Evolutionary conservation across 2,888 invertebrate genomes (phyloP).

Genomic region (Drosophila austrosaltans): DNA sequence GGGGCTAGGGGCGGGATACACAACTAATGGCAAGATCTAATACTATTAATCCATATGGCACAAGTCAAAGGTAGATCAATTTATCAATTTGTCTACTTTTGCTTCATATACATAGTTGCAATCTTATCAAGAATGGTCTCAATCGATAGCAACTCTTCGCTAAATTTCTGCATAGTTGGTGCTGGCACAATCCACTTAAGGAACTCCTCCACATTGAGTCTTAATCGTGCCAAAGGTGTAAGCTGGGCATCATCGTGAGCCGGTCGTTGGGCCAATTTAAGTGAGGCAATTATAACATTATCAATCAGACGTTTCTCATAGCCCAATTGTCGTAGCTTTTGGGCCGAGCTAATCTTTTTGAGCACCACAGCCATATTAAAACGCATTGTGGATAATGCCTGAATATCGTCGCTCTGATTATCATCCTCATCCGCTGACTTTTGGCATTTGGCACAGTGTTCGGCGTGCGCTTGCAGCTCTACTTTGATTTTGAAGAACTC

Average conservation of each 20-base stretch:
- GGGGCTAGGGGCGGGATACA: constrained; percentile 22
- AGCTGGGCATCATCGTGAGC: constrained; percentile 86
- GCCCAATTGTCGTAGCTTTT: constrained; percentile 90
- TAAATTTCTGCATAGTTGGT: constrained; percentile 90
- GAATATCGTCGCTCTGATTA: constrained; percentile 57
- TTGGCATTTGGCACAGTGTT: constrained; percentile 82
- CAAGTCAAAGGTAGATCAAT: constrained; percentile 30
- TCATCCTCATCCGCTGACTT: constrained; percentile 38
- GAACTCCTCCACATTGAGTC: constrained; percentile 90
- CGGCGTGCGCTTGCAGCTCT: constrained; percentile 88
- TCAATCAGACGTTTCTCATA: constrained; percentile 90
- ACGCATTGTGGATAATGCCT: constrained; percentile 90
- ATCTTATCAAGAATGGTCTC: constrained; percentile 89
- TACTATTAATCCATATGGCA: constrained; percentile 62
- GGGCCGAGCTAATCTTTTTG: constrained; percentile 92
- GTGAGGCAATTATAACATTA: constrained; percentile 90
- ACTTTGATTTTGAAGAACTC: constrained; percentile 90
- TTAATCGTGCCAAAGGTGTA: constrained; percentile 87
- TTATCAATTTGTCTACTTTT: constrained; percentile 62
- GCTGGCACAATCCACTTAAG: constrained; percentile 92
- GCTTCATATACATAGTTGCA: constrained; percentile 81
- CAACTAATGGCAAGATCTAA: constrained; percentile 72
- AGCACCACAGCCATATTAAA: constrained; percentile 91
- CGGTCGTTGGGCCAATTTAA: constrained; percentile 89
- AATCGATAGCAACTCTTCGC: constrained; percentile 89